Evolutionary conservation across 2,888 invertebrate genomes (phyloP), one percentile per base, ranked within the genome.

Genomic region (Catocala fraxini): DNA sequence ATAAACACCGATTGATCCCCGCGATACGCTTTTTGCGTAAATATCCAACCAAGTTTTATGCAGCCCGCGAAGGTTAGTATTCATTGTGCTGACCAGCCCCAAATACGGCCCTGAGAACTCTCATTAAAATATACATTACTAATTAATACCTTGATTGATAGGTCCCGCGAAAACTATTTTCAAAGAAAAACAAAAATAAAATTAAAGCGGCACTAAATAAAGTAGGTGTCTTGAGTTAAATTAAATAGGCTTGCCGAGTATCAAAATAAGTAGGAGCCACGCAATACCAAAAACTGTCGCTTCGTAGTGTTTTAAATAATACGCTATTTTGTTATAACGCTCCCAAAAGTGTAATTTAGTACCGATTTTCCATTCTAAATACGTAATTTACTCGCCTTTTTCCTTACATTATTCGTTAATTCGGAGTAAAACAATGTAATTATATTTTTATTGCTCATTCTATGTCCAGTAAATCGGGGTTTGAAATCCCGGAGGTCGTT

Each of bases 11-110:
- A 92, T 93, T 93, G 93, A 94, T 93, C 90, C 87, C 71, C 75
- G 68, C 80, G 93, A 93, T 93, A 93, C 82, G 92, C 88, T 89
- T 92, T 91, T 89, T 93, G 93, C 93, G 93, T 93, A 93, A 91
- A 92, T 92, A 88, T 89, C 87, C 86, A 83, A 79, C 82, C 86
- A 86, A 84, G 84, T 86, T 87, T 85, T 86, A 89, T 89, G 88
- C 87, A 88, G 80, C 79, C 77, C 74, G 78, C 78, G 76, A 77
- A 81, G 83, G 81, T 81, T 83, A 81, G 77, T 73, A 34, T 83
- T 87, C 84, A 80, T 75, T 77, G 78, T 80, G 80, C 71, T 75
- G 75, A 53, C 64, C 42, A 9, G 9, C 35, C 46, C 59, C 51
- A 66, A 63, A 64, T 56, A 59, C 43, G 53, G 47, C 49, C 59